Percentiles rank a stretch among this genome's conserved stretches.
These are phyloP conservation scores for Ceratotherium simum DNA, from an alignment of 2,113 vertebrate species.

Conservation along the genomic window DNA sequence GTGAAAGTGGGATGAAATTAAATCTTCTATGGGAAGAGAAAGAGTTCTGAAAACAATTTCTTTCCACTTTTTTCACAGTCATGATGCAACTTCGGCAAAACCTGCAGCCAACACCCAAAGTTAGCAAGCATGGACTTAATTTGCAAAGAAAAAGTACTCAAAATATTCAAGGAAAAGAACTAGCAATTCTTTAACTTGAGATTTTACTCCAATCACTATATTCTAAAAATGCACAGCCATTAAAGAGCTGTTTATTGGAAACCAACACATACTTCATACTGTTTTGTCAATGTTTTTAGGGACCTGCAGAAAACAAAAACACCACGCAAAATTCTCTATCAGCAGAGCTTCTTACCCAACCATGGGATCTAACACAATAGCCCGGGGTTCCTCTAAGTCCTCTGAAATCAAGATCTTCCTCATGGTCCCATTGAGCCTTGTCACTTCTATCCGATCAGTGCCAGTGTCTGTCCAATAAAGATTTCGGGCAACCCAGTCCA, in stretches of 20 bases:
- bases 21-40: not conserved
- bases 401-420: slow-evolving; percentile 97
- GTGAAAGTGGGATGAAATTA: slow-evolving; percentile 50
- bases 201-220: slow-evolving; percentile 40
- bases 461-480: slow-evolving; percentile 99
- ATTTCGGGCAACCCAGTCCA: slow-evolving; percentile 98
- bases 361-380: slow-evolving; percentile 96
- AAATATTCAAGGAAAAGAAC: slow-evolving; percentile 33
- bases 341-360: slow-evolving; percentile 90
- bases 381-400: slow-evolving; percentile 96
- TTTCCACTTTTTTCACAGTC: slow-evolving; percentile 60
- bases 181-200: slow-evolving; percentile 48
- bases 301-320: slow-evolving; percentile 1
- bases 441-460: slow-evolving; percentile 97
- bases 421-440: slow-evolving; percentile 97
- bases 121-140: slow-evolving; percentile 53
- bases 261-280: not conserved
- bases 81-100: slow-evolving; percentile 61
- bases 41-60: slow-evolving; percentile 55
- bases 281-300: not conserved
- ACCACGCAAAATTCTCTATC: not conserved
- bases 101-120: slow-evolving; percentile 56
- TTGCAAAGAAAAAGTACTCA: slow-evolving; percentile 49
- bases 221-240: slow-evolving; percentile 23
- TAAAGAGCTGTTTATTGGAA: slow-evolving; percentile 11